These are phyloP conservation scores for Eurytoma californica DNA, from an alignment of 2,888 invertebrate genomes.

Conservation along the genomic window DNA sequence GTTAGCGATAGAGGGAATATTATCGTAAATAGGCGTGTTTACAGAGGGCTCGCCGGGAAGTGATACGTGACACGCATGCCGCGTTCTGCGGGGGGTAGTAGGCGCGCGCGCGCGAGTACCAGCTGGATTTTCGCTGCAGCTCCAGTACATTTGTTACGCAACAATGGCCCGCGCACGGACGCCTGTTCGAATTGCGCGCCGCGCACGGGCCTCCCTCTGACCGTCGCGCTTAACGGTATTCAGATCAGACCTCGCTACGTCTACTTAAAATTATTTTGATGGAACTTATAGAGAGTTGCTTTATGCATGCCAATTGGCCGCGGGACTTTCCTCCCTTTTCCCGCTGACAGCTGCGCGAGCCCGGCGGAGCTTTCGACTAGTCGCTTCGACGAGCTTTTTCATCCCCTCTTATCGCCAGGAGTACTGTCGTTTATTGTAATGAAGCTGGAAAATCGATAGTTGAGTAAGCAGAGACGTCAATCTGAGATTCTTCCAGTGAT, in stretches of 20 bases:
- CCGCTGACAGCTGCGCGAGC: no score
- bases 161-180: conserved; percentile 62
- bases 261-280: conserved; percentile 31
- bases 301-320: conserved; percentile 33
- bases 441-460: neutral
- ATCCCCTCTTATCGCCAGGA: no score
- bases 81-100: neutral
- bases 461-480: no score
- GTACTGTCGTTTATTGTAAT: no score
- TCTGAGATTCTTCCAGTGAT: no score
- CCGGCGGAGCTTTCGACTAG: no score
- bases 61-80: conserved; percentile 73
- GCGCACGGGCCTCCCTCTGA: neutral
- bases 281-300: conserved; percentile 31
- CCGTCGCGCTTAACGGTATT: conserved; percentile 4
- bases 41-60: conserved; percentile 68
- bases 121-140: conserved; percentile 67
- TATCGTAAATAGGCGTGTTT: conserved; percentile 72
- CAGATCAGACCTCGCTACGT: conserved; percentile 19
- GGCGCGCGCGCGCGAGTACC: conserved; percentile 21
- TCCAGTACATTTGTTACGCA: conserved; percentile 68
- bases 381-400: no score
- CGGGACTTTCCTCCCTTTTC: no score
- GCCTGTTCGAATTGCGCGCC: conserved; percentile 62
- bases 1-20: conserved; percentile 69